Evolutionary conservation across 2,888 invertebrate species (phyloP).

Genomic region (Clitarchus hookeri): DNA sequence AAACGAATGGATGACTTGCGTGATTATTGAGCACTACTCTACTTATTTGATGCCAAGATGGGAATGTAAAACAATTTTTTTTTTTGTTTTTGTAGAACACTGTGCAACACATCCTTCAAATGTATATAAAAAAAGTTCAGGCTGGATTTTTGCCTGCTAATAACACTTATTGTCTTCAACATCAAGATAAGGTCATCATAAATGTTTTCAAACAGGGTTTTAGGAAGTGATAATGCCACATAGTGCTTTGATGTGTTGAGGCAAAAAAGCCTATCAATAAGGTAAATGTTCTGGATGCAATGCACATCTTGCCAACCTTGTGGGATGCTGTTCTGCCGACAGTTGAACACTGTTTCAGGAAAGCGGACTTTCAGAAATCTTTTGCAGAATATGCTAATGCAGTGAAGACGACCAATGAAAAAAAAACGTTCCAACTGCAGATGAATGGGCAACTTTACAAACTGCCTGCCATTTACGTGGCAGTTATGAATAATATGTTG

Average conservation of each 20-base stretch:
- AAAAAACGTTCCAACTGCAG: neutral
- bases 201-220: neutral
- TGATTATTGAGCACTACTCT: neutral
- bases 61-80: neutral
- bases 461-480: neutral
- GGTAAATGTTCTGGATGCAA: neutral
- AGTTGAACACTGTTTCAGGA: neutral
- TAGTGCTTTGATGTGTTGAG: neutral
- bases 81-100: neutral
- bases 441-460: neutral
- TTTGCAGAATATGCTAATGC: neutral
- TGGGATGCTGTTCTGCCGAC: neutral
- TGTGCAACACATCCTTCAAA: neutral
- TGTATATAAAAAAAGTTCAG: neutral
- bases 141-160: neutral
- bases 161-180: neutral
- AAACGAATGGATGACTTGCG: neutral
- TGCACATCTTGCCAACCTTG: neutral
- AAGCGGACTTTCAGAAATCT: neutral
- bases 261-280: neutral
- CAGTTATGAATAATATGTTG: neutral
- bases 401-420: neutral
- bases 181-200: neutral
- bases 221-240: neutral
- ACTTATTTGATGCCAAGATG: neutral